Base-by-base conservation (phyloP, 2,888 invertebrate genomes). In the Drosophila peninsularis region DNA sequence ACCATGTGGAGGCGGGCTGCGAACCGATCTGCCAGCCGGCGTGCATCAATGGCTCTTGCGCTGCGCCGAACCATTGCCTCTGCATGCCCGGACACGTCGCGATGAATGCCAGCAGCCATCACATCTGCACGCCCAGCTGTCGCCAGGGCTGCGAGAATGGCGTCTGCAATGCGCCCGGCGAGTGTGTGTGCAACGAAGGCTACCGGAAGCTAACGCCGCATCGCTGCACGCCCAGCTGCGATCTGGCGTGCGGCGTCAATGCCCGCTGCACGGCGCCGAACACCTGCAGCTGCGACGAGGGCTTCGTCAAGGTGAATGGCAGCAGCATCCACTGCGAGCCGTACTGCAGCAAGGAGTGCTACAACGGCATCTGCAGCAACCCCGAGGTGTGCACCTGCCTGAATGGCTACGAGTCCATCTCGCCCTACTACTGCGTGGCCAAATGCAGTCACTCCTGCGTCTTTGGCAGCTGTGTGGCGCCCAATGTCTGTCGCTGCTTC, bases 1-100 rank as follows among this genome's bases (percentile, higher is more conserved):
- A 78, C 2, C 68, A 67, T 10, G 55, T 66, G 0, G 76, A 86
- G 0, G 75, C 80, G n/a, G 82, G 87, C 27, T 94, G 94, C 74
- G 81, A 90, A 0, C 93, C 94, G 0, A 89, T 92, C 1, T 94
- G 94, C 82, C 92, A 92, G 64, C 93, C 93, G 0, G 93, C 93
- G 0, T 94, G 94, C 78, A 76, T 93, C 0, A 94, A 94, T 67
- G 93, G 93, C 0, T 91, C 90, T 24, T 94, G 94, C 66, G 90
- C 92, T 3, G 92, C 92, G 0, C 91, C 91, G 2, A 87, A 92
- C 58, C 89, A 89, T 7, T 93, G 93, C 49, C 82, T 84, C 0
- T 93, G 93, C 71, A 69, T 82, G 10, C 81, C 85, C 13, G 91
- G 91, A 0, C 91, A 90, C 41, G 89, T 78, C 10, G 89, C 84